Base-by-base conservation (phyloP, 2,113 vertebrate species). In the Zosterops pallidus region DNA sequence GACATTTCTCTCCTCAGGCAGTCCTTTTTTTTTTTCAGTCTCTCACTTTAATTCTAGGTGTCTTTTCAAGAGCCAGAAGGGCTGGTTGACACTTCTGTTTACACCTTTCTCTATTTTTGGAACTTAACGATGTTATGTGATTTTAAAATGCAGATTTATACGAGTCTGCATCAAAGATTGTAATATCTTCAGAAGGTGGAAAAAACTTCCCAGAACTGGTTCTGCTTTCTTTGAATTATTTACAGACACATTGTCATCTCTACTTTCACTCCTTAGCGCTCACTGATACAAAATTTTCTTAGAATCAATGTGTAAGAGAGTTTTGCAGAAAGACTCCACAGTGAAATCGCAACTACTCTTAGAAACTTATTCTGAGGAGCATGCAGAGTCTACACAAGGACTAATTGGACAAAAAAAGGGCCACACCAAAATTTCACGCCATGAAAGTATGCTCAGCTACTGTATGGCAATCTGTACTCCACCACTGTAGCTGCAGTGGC, bases 21-120 rank as follows among this genome's bases (percentile, higher is more conserved):
- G 74, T 55, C 64, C 83, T 47, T 47, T 47, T 84, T 47, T 47
- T 84, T 80, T 91, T 82, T 83, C 56, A 89, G 60, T 64, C 72
- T 96, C 80, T 95, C 83, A 71, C 63, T 95, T 96, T 74, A 93
- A 94, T 67, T 71, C 76, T 85, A 83, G 57, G 28, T 90, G 70
- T 71, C 39, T 94, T 88, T 91, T 92, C 64, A 76, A 89, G 49
- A 89, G 17, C 57, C 53, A 90, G 64, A 90, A 93, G 63, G 74
- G 8, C 28, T 81, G 50, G 28, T 14, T 95, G 89, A 89, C 91
- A 83, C 33, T 83, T 93, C 49, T 94, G 55, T 94, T 96, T 95
- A 86, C 69, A 94, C 60, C 29, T 89, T 92, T 85, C 35, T 91
- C 64, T 92, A 64, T 86, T 91, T 94, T 92, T 89, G 37, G 47